Percentiles rank a stretch among this genome's conserved stretches.
phyloP scores from a whole-genome alignment of 1,140 invertebrate species.

The Drosophila chauvacae region DNA sequence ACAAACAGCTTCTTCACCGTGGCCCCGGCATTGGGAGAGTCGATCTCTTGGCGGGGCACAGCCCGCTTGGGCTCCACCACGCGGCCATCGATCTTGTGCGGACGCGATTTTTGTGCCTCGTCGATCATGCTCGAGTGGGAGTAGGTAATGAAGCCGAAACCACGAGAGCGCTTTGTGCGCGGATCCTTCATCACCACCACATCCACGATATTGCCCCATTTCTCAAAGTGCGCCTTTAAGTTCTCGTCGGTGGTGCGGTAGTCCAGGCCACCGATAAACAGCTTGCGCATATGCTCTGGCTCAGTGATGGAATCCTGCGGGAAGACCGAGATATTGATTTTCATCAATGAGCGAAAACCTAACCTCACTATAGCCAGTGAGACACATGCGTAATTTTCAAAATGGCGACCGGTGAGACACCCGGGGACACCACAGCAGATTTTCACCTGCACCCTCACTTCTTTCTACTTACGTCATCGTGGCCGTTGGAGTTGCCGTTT shows the following conservation, averaged over 20 bases:
- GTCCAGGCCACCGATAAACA: conserved; percentile 98
- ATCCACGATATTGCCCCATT: conserved; percentile 99
- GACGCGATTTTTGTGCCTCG: conserved; percentile 95
- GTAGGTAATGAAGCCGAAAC: conserved; percentile 99
- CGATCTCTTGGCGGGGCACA: conserved; percentile 96
- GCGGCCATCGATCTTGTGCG: conserved; percentile 89
- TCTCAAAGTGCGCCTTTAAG: conserved; percentile 96
- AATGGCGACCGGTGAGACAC: conserved; percentile 70
- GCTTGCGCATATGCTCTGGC: conserved; percentile 96
- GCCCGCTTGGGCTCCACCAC: conserved; percentile 99
- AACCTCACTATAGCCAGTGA: conserved; percentile 53
- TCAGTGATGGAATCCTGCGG: conserved; percentile 86
- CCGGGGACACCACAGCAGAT: conserved; percentile 6
- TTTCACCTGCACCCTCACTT: background rate
- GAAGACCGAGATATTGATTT: conserved; percentile 54
- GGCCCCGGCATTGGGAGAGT: conserved; percentile 94
- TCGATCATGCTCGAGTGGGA: conserved; percentile 97
- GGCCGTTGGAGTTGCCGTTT: conserved; percentile 77
- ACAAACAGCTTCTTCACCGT: conserved; percentile 98
- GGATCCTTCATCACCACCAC: conserved; percentile 99
- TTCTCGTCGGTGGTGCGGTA: conserved; percentile 98
- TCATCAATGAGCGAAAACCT: conserved; percentile 29
- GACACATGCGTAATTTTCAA: conserved; percentile 76
- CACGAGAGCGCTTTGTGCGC: conserved; percentile 95
- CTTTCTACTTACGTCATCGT: conserved; percentile 79